Percentiles rank a stretch among this genome's conserved stretches.
Evolutionary conservation across 1,140 invertebrate species (phyloP).

Genomic region (Dendroctonus valens): DNA sequence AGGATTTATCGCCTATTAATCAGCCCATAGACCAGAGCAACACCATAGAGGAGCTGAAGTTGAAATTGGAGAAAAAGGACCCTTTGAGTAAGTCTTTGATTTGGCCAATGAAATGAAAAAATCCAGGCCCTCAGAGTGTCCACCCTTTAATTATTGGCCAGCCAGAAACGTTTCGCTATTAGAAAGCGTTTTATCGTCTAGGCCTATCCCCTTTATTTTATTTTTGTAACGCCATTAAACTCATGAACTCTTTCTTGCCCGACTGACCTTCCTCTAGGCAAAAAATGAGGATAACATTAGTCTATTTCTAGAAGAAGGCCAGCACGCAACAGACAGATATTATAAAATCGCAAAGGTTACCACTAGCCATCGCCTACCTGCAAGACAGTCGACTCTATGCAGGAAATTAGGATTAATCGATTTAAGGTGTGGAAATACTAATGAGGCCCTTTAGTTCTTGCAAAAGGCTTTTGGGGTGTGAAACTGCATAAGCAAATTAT

Average conservation of each 20-base stretch:
- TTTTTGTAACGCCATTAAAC: background rate
- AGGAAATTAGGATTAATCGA: too few relatives aligned
- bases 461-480: too few relatives aligned
- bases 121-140: too few relatives aligned
- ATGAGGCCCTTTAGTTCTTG: too few relatives aligned
- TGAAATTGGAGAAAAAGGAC: conserved; percentile 42
- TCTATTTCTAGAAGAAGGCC: conserved; percentile 10
- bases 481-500: too few relatives aligned
- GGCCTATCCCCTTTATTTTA: background rate
- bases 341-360: too few relatives aligned
- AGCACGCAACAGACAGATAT: conserved; percentile 1
- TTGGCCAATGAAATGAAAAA: too few relatives aligned
- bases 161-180: background rate
- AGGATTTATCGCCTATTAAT: conserved; percentile 40
- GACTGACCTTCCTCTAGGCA: conserved; percentile 1
- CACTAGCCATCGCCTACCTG: too few relatives aligned
- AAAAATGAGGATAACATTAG: conserved; percentile 2
- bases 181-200: conserved; percentile 1
- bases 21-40: conserved; percentile 35
- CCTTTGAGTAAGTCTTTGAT: conserved; percentile 36
- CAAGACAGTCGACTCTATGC: too few relatives aligned
- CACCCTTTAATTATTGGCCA: background rate
- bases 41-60: conserved; percentile 45
- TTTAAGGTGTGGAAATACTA: too few relatives aligned
- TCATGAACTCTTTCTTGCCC: background rate